Evolutionary conservation across 2,888 invertebrate genomes (phyloP), one percentile per base, ranked within the genome.

Genomic region (Diadegma fenestrale): DNA sequence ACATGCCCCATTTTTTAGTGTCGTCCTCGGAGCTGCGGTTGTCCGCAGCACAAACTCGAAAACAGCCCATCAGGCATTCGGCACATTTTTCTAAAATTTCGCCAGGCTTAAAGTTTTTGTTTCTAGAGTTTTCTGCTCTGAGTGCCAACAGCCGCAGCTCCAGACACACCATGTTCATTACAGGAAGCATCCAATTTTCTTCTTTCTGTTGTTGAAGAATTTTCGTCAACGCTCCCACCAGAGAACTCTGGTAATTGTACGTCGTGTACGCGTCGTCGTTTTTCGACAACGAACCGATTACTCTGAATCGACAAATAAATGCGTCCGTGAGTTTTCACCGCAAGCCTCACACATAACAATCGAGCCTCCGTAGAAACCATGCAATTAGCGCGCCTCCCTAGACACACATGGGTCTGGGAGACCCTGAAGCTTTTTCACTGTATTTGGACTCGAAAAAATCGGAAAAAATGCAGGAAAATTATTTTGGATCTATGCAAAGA

Each of bases 131-230:
- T 92, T 98, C 98, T 37, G 97, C 98, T 92, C 96, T 96, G 86
- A 97, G 96, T 0, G 98, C 97, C 78, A 98, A 95, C n/a, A 97
- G 95, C 78, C 99, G 95, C 58, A 99, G 95, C 94, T 99, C 99
- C 19, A 98, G 95, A 90, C 98, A 98, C 17, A 98, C 96, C 0
- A 96, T 96, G 91, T 98, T 98, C 97, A 99, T 97, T 10, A 99
- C 95, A 0, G 98, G 98, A n/a, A 99, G 94, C 89, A 97, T 97
- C 99, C 99, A 99, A 94, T 99, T 99, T 91, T 98, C 98, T 89
- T 99, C 99, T 89, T 98, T 98, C 89, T 98, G 97, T 48, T 96
- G 94, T 93, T 98, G 98, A 69, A 99, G 95, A 77, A 98, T 95
- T 92, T 97, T 97, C 0, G 97, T 97, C 66, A 98, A 96, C 0